Evolutionary conservation across 2,888 invertebrate species (phyloP), one percentile per base, ranked within the genome.

Genomic region (Ormyrus thymus): DNA sequence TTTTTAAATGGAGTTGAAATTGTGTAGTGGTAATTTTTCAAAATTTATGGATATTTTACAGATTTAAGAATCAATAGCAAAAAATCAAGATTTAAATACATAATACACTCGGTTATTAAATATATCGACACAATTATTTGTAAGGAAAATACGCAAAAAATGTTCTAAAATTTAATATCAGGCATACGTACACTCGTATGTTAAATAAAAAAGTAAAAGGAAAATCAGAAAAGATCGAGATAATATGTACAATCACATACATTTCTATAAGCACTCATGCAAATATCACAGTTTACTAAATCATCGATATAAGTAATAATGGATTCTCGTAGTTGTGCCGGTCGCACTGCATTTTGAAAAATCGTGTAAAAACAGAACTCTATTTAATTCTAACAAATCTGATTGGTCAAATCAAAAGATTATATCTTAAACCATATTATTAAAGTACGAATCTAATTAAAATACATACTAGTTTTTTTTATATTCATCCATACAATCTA

Each of bases 211-310:
- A 29, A 73, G 48, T 82, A 74, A 46, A 53, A 65, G 56, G 56
- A 69, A 72, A 73, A 79, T 77, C 58, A 79, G 79, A 76, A 74
- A 78, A 83, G 79, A 76, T 29, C 55, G 45, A 79, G 79, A 82
- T 78, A 55, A 64, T 84, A 84, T 86, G 79, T 84, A 85, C 83
- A 86, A 82, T 81, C 80, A 83, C 82, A 84, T 82, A 84, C 81
- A 83, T 80, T 83, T 83, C 83, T 82, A 81, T 84, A 83, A 85
- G 81, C 84, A 86, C 83, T 86, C 85, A 84, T 83, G 84, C 85
- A 85, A 86, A 86, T 87, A 87, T 87, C 87, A 87, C 87, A 87
- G 87, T 84, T 86, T 83, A 86, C 84, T 85, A 87, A 86, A 85
- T 84, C 77, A 84, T 83, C 76, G 78, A 80, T 81, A 81, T 81